Conservation (phyloP, 2,888 invertebrate genomes). For the Syrphus vitripennis region DNA sequence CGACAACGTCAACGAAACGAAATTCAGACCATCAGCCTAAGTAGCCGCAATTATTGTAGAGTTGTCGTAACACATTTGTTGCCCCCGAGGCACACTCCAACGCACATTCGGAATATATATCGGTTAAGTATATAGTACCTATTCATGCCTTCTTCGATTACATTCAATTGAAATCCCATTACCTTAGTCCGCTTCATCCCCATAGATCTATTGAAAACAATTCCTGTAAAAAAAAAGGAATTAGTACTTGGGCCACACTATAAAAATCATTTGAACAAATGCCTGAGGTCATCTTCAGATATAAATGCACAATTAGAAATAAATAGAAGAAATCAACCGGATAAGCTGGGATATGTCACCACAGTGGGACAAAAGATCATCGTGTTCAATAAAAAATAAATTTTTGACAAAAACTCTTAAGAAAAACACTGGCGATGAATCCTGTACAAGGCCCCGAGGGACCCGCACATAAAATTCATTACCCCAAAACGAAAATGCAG, state of each 20-base stretch:
- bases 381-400: background rate
- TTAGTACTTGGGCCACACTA: slow-evolving; percentile 24
- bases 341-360: background rate
- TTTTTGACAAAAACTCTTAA: slow-evolving; percentile 31
- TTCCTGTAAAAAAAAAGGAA: background rate
- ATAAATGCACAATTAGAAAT: background rate
- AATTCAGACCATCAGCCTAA: slow-evolving; percentile 47
- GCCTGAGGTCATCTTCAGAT: slow-evolving; percentile 39
- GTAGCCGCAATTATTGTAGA: slow-evolving; percentile 69
- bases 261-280: slow-evolving; percentile 18
- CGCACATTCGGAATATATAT: slow-evolving; percentile 76
- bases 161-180: slow-evolving; percentile 61
- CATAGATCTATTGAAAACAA: slow-evolving; percentile 18
- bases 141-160: background rate
- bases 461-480: slow-evolving; percentile 41
- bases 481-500: slow-evolving; percentile 55
- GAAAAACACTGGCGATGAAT: slow-evolving; percentile 9
- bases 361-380: background rate
- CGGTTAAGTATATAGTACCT: slow-evolving; percentile 41
- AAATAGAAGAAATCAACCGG: background rate
- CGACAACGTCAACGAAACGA: too few relatives aligned
- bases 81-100: slow-evolving; percentile 72
- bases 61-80: slow-evolving; percentile 40
- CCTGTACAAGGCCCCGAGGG: background rate
- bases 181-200: slow-evolving; percentile 29